Percentiles rank a stretch among this genome's conserved stretches.
Conservation (phyloP, 2,113 vertebrate species). For the Micronycteris hirsuta region DNA sequence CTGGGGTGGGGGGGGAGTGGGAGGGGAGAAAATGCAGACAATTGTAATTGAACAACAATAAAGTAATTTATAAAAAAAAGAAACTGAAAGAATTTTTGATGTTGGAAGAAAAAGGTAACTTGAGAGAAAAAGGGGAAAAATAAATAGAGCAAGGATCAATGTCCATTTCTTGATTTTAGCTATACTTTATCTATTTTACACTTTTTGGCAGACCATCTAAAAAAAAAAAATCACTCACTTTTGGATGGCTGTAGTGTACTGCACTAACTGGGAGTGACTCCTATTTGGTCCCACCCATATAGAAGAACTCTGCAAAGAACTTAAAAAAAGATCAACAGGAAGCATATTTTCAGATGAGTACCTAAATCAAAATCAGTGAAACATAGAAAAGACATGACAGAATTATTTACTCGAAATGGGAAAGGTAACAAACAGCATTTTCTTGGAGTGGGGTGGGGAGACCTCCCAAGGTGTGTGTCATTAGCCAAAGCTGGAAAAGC, state of each 20-base stretch:
- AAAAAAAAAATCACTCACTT: constrained; percentile 32
- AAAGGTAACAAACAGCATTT: constrained; percentile 47
- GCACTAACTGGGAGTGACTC: constrained; percentile 26
- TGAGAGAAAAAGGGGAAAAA: neutral
- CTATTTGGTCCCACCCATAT: neutral
- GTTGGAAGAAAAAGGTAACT: constrained; percentile 13
- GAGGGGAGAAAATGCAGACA: too few relatives aligned
- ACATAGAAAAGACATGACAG: neutral
- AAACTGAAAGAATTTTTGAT: constrained; percentile 23
- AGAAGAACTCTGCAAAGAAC: constrained; percentile 22
- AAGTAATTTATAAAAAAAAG: too few relatives aligned
- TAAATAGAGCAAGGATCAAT: neutral
- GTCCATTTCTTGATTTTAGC: constrained; percentile 34
- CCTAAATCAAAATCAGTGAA: constrained; percentile 40
- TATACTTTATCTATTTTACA: constrained; percentile 3
- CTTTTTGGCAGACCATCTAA: constrained; percentile 9
- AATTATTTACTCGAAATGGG: constrained; percentile 33
- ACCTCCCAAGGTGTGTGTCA: constrained; percentile 52
- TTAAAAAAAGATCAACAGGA: neutral
- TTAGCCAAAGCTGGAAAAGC: constrained; percentile 29
- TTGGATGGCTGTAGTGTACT: neutral
- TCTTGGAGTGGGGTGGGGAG: neutral
- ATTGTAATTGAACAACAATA: too few relatives aligned
- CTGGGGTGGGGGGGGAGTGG: too few relatives aligned
- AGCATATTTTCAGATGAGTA: constrained; percentile 31